Base-by-base conservation (phyloP, 2,113 vertebrate genomes). In the Mesocricetus auratus region DNA sequence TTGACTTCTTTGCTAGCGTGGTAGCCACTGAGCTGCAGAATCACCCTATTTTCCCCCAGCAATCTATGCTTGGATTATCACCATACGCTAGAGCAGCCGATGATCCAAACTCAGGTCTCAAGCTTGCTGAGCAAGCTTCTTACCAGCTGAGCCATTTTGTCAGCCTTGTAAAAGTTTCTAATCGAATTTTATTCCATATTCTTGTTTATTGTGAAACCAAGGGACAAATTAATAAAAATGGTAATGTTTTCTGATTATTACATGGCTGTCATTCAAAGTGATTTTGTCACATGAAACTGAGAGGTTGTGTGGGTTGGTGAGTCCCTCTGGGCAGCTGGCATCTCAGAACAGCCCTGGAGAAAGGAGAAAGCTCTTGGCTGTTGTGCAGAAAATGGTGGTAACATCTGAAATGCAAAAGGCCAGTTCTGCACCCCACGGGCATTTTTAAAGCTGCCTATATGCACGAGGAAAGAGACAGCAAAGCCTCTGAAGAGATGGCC, bases 31-130 rank as follows among this genome's bases (percentile, higher is more conserved):
- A 39, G n/a, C 12, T 58, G 56, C n/a, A 83, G 56, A 62, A 82
- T 29, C 56, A 24, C 62, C n/a, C 56, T 5, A 39, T 39, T 60
- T 39, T 24, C 24, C 36, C 50, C 81, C 56, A 42, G 29, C 7
- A 29, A 17, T 13, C 56, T 62, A 5, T 62, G 53, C 79, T 60
- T 24, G 36, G 81, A 21, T 29, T 60, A 9, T 29, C 29, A 13
- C 12, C 13, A 17, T 17, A 62, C 10, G 17, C 24, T 4, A 7
- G 12, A 9, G n/a, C 0, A 2, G n/a, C 15, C 2, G 6, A 5
- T 19, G 2, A 42, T 17, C n/a, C 13, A 13, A 39, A 60, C 36
- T 39, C 36, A 21, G 21, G 36, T 60, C 53, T 82, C 58, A 36
- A 15, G 36, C 53, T 60, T 39, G 56, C 12, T 15, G 36, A 60